Conservation (phyloP, 2,888 invertebrate genomes). For the Anorthoa munda region DNA sequence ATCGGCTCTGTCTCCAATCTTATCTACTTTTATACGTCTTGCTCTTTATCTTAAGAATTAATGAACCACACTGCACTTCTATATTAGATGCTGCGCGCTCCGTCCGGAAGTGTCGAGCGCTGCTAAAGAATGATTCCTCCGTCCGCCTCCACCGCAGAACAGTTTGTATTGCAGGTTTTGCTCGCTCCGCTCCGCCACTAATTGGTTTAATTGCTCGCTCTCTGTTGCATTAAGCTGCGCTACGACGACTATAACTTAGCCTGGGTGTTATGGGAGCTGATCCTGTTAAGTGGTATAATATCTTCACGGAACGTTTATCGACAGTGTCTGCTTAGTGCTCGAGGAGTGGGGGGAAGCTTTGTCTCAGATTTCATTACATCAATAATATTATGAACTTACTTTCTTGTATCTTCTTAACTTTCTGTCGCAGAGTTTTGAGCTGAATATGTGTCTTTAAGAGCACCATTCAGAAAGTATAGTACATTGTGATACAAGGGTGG, state of each 20-base stretch:
- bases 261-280: slow-evolving; percentile 14
- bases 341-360: background rate
- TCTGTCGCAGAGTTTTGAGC: background rate
- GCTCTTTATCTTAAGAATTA: background rate
- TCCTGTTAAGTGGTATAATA: slow-evolving; percentile 25
- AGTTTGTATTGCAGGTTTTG: slow-evolving; percentile 58
- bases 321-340: background rate
- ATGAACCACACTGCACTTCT: background rate
- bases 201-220: slow-evolving; percentile 73
- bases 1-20: background rate
- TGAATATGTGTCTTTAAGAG: background rate
- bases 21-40: background rate
- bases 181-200: slow-evolving; percentile 56
- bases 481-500: no score
- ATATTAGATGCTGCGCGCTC: background rate
- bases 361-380: background rate
- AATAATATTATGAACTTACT: background rate
- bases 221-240: slow-evolving; percentile 66
- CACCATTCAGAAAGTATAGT: background rate
- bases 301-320: slow-evolving; percentile 14
- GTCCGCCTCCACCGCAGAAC: slow-evolving; percentile 33
- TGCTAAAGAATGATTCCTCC: slow-evolving; percentile 31
- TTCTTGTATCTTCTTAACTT: background rate
- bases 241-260: slow-evolving; percentile 47
- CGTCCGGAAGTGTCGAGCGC: background rate